phyloP scores from a whole-genome alignment of 2,888 invertebrate species.

The Morinoia aosen region DNA sequence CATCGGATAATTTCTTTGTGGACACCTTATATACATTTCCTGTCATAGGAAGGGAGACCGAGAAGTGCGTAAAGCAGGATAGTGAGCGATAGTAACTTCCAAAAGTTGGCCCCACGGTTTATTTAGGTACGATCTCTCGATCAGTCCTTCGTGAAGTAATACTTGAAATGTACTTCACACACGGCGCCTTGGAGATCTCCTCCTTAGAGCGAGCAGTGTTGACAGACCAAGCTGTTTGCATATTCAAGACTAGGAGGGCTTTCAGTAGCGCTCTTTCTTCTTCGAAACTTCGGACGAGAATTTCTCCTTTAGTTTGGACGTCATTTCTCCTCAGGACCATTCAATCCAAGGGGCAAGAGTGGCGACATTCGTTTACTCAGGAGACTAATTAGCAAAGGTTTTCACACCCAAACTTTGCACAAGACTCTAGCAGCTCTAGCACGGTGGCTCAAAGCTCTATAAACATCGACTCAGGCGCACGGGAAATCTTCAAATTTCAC shows the following conservation, averaged over 20 bases:
- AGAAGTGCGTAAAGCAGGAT: too few relatives aligned
- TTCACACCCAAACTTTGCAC: constrained; percentile 49
- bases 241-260: background rate
- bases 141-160: background rate
- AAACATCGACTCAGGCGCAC: background rate
- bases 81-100: too few relatives aligned
- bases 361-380: constrained; percentile 32
- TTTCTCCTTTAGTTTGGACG: background rate
- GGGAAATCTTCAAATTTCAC: background rate
- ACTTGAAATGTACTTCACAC: background rate
- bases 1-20: too few relatives aligned
- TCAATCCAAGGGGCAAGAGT: constrained; percentile 47
- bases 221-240: background rate
- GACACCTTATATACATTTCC: too few relatives aligned
- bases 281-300: background rate
- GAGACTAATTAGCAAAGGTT: constrained; percentile 51
- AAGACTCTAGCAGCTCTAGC: constrained; percentile 16
- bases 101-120: too few relatives aligned
- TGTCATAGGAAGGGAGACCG: too few relatives aligned
- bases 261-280: constrained; percentile 15
- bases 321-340: constrained; percentile 49
- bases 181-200: background rate
- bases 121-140: too few relatives aligned
- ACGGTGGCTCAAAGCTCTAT: constrained; percentile 2
- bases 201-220: background rate